A percentile compares a stretch with the other conserved stretches of the same genome.
These are phyloP conservation scores for Musca domestica DNA, from an alignment of 1,140 invertebrate species.

Conservation along the genomic window DNA sequence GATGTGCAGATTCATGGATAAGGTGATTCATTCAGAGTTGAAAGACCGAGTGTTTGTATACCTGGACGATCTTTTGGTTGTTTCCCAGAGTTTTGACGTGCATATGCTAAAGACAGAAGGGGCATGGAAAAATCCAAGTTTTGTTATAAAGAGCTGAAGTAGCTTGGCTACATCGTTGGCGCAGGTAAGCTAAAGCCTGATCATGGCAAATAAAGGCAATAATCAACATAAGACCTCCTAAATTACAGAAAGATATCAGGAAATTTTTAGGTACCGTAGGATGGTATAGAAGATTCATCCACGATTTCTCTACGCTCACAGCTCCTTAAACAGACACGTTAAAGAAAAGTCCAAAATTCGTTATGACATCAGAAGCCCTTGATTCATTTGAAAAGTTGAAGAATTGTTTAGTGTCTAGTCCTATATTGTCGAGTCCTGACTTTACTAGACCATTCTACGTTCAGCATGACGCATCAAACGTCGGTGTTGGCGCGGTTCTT, in stretches of 20 bases:
- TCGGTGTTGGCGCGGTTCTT: too few relatives aligned
- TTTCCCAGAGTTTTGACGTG: background rate
- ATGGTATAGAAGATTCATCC: constrained; percentile 49
- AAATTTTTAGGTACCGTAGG: constrained; percentile 54
- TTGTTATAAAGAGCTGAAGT: too few relatives aligned
- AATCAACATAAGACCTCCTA: constrained; percentile 11
- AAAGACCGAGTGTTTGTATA: constrained; percentile 5
- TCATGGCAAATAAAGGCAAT: constrained; percentile 30
- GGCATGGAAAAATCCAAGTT: too few relatives aligned
- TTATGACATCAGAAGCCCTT: too few relatives aligned
- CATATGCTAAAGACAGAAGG: background rate
- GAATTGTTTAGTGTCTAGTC: background rate
- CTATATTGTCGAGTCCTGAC: background rate
- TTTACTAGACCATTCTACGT: too few relatives aligned
- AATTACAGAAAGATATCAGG: constrained; percentile 44
- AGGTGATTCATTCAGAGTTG: too few relatives aligned
- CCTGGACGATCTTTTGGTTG: constrained; percentile 15
- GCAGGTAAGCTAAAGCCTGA: constrained; percentile 38
- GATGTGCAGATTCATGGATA: constrained; percentile 22
- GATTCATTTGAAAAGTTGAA: background rate
- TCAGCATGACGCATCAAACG: background rate
- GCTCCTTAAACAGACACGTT: too few relatives aligned
- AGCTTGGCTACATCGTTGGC: too few relatives aligned
- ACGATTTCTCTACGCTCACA: constrained; percentile 37
- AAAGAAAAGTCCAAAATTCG: too few relatives aligned